Evolutionary conservation across 2,888 invertebrate genomes (phyloP).

Genomic region (Anodontia alba): DNA sequence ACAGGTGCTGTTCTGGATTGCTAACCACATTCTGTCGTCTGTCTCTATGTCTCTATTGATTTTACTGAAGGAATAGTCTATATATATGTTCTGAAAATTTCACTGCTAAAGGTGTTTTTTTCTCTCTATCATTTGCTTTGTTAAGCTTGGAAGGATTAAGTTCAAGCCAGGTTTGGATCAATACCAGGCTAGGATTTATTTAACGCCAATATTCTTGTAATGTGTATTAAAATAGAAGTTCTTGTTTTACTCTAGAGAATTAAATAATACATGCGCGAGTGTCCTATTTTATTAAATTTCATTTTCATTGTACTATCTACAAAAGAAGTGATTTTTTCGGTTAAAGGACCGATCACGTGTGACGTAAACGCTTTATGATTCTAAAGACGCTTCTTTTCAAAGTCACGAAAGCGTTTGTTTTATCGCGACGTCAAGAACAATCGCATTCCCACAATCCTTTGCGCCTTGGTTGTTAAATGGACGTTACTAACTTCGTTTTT

Average conservation of each 20-base stretch:
- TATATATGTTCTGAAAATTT: too few species aligned
- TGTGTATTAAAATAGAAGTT: background rate
- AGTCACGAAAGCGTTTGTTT: conserved; percentile 55
- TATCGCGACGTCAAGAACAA: conserved; percentile 45
- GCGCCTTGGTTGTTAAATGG: conserved; percentile 37
- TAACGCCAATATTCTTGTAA: too few species aligned
- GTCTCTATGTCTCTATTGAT: too few species aligned
- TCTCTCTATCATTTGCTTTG: too few species aligned
- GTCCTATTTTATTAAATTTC: background rate
- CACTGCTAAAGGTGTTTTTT: too few species aligned
- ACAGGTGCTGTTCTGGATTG: too few species aligned
- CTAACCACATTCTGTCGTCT: too few species aligned
- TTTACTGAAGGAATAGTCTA: too few species aligned
- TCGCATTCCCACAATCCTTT: conserved; percentile 41
- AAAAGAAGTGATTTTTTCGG: too few species aligned
- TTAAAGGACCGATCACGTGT: background rate
- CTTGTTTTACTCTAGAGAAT: background rate
- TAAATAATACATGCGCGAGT: background rate
- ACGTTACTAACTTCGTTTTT: conserved; percentile 30
- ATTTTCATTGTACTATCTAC: conserved; percentile 1
- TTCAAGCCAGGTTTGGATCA: too few species aligned
- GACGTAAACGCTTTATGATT: background rate
- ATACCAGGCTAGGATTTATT: too few species aligned
- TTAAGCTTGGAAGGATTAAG: too few species aligned
- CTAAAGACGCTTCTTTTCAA: background rate